phyloP scores from a whole-genome alignment of 1,140 invertebrate species.

The Drosophila truncata region DNA sequence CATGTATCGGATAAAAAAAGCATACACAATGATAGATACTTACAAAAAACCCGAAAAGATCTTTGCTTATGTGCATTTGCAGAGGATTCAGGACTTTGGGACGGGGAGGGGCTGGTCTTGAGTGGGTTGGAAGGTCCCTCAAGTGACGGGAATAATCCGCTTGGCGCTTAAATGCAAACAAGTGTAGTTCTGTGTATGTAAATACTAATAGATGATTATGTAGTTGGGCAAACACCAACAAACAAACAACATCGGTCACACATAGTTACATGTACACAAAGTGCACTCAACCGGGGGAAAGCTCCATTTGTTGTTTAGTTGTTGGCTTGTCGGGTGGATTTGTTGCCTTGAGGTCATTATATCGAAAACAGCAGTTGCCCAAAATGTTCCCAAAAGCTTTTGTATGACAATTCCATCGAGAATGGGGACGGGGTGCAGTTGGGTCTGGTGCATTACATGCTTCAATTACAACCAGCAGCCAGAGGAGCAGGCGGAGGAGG shows the following conservation, averaged over 20 bases:
- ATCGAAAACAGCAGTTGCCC: constrained; percentile 81
- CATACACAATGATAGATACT: constrained; percentile 4
- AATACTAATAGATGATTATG: constrained; percentile 83
- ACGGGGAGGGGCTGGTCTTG: constrained; percentile 3
- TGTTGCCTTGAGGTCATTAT: constrained; percentile 81
- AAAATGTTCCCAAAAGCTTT: constrained; percentile 82
- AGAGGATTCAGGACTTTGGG: background rate
- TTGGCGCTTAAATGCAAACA: constrained; percentile 82
- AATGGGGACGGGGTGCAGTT: constrained; percentile 6
- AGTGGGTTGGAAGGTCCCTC: constrained; percentile 16
- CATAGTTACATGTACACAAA: constrained; percentile 81
- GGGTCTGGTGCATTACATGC: constrained; percentile 72
- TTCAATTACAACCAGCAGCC: constrained; percentile 69
- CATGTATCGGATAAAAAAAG: background rate
- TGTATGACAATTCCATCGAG: constrained; percentile 69
- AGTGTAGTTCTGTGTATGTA: constrained; percentile 83
- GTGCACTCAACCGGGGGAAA: constrained; percentile 77
- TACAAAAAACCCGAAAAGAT: constrained; percentile 23
- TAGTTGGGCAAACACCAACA: constrained; percentile 79
- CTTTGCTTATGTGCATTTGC: constrained; percentile 27
- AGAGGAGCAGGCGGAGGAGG: background rate
- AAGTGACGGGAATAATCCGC: constrained; percentile 71
- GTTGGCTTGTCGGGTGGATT: constrained; percentile 69
- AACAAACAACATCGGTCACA: constrained; percentile 68
- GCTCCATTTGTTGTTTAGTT: constrained; percentile 69